phyloP scores from a whole-genome alignment of 2,113 vertebrate species.

The Oryzias melastigma region DNA sequence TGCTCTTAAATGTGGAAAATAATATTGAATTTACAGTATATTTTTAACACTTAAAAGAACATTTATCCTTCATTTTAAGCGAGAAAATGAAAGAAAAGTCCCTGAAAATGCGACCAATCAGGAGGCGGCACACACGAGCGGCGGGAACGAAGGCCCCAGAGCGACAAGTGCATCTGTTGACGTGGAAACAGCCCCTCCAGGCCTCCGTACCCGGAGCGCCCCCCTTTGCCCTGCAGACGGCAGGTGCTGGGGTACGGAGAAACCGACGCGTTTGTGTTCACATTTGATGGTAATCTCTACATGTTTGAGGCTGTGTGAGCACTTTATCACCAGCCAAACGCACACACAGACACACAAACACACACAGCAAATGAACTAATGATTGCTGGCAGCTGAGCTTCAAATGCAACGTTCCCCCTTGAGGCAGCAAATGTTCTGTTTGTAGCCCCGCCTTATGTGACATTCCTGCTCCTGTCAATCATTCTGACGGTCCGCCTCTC shows the following conservation, averaged over 20 bases:
- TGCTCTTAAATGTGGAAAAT: too few species aligned
- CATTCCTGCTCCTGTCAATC: slow-evolving; percentile 1
- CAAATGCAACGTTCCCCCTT: slow-evolving; percentile 14
- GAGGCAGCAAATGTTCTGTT: neutral
- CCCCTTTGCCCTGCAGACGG: neutral
- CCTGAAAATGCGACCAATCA: neutral
- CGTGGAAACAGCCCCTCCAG: neutral
- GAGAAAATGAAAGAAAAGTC: too few species aligned
- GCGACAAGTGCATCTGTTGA: neutral
- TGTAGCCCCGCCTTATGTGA: slow-evolving; percentile 2
- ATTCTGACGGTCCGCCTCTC: neutral
- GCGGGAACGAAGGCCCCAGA: neutral
- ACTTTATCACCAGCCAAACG: slow-evolving; percentile 6
- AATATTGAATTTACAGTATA: too few species aligned
- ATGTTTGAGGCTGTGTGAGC: too few species aligned
- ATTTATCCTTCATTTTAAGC: too few species aligned
- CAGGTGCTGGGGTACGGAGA: too few species aligned
- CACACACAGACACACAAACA: neutral
- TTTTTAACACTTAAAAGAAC: too few species aligned
- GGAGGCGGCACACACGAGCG: too few species aligned
- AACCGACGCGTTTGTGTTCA: too few species aligned
- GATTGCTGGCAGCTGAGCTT: slow-evolving; percentile 30
- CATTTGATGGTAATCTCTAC: too few species aligned
- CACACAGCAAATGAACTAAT: slow-evolving; percentile 9
- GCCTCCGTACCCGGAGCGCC: neutral